Evolutionary conservation across 53 echinoderm and acorn worm species (phyloP).

Genomic region (Henricia sp.): DNA sequence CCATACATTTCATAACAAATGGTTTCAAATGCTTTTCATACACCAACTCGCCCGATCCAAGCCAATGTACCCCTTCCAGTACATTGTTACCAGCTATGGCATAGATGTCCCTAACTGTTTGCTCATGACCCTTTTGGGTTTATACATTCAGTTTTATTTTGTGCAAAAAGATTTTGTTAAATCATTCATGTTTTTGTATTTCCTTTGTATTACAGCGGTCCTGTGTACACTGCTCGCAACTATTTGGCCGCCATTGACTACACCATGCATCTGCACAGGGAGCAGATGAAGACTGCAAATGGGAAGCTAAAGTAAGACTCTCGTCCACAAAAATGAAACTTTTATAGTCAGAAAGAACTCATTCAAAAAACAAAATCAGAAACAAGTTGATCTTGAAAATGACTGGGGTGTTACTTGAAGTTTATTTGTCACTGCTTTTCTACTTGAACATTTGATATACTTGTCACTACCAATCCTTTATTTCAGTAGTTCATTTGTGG

Average conservation of each 20-base stretch:
- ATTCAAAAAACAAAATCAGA: no score
- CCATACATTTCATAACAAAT: no score
- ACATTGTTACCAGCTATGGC: not conserved
- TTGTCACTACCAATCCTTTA: no score
- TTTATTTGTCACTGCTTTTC: no score
- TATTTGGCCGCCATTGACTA: slow-evolving; percentile 52
- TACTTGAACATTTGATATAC: no score
- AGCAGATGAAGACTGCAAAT: not conserved
- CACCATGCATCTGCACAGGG: slow-evolving; percentile 30
- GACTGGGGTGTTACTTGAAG: no score
- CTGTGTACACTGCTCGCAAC: slow-evolving; percentile 46
- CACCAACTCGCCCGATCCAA: no score
- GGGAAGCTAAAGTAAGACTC: slow-evolving; percentile 5
- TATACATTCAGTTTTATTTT: not conserved
- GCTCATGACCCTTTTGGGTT: not conserved
- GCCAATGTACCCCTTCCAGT: no score
- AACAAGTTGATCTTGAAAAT: no score
- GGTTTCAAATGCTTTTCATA: no score
- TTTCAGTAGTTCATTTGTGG: no score
- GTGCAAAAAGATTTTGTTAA: not conserved
- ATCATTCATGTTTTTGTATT: not conserved
- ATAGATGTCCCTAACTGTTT: not conserved
- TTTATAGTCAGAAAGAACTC: not conserved
- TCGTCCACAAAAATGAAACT: not conserved
- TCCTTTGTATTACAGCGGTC: slow-evolving; percentile 22